phyloP scores from a whole-genome alignment of 2,113 vertebrate genomes.

The Psophia crepitans region DNA sequence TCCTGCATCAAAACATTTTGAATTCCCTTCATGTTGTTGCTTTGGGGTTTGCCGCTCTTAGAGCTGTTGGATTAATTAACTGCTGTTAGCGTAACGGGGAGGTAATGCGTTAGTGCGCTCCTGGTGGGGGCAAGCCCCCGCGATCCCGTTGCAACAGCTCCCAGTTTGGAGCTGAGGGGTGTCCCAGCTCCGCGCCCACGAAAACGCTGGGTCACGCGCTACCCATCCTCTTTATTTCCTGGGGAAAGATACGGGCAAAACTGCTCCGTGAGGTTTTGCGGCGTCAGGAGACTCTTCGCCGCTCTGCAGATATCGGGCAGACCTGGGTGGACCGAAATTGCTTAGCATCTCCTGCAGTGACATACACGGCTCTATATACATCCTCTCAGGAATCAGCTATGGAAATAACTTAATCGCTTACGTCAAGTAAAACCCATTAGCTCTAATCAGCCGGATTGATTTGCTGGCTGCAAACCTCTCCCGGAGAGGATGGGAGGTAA shows the following conservation, averaged over 20 bases:
- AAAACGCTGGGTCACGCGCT: background rate
- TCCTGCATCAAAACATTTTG: background rate
- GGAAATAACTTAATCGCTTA: background rate
- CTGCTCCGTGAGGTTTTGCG: background rate
- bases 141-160: rapidly evolving
- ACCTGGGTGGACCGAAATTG: background rate
- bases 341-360: background rate
- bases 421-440: background rate
- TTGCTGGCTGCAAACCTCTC: constrained; percentile 1
- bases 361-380: background rate
- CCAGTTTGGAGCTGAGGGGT: background rate
- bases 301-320: background rate
- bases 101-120: background rate
- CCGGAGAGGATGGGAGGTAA: background rate
- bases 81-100: background rate
- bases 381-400: background rate
- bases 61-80: background rate
- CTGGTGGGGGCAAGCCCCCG: background rate
- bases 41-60: background rate
- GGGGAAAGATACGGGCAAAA: background rate
- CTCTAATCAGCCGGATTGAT: background rate
- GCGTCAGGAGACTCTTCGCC: background rate
- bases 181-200: background rate
- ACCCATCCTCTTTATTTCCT: background rate
- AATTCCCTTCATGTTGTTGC: rapidly evolving